phyloP scores from a whole-genome alignment of 37 sponge, comb jelly and placozoan species.

The Agelas oroides region DNA sequence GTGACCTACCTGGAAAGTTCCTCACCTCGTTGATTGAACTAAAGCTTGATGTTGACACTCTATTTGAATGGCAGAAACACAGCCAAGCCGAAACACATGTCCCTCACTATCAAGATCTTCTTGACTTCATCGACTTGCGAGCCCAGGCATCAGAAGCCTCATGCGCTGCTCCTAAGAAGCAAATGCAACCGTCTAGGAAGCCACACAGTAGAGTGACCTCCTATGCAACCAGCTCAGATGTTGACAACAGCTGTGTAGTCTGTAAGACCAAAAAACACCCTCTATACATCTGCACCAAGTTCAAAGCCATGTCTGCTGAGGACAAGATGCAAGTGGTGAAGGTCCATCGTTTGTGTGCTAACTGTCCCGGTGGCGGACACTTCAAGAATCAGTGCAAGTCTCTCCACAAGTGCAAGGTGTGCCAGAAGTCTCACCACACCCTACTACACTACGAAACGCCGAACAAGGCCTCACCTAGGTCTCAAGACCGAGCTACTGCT shows the following conservation, averaged over 20 bases:
- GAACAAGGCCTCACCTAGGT: not conserved
- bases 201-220: conserved; percentile 22
- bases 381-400: conserved; percentile 47
- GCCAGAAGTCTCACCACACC: conserved; percentile 65
- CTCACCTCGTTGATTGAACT: conserved; percentile 47
- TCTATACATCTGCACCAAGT: conserved; percentile 46
- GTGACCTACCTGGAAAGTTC: conserved; percentile 36
- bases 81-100: conserved; percentile 42
- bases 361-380: conserved; percentile 42
- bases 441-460: conserved; percentile 22
- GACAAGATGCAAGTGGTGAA: conserved; percentile 32
- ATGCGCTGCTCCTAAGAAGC: conserved; percentile 6
- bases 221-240: not conserved
- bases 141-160: conserved; percentile 56
- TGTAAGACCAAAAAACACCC: conserved; percentile 59
- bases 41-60: conserved; percentile 37
- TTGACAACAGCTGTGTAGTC: conserved; percentile 5
- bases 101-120: conserved; percentile 46
- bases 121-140: conserved; percentile 50
- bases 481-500: not conserved
- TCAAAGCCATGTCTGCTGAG: conserved; percentile 43
- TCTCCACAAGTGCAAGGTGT: conserved; percentile 42
- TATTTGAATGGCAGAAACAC: conserved; percentile 59
- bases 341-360: conserved; percentile 30
- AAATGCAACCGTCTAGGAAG: not conserved